A percentile compares a stretch with the other conserved stretches of the same genome.
These are phyloP conservation scores for Dolichallabes microphthalmus DNA, from an alignment of 2,113 vertebrate genomes.

Conservation along the genomic window DNA sequence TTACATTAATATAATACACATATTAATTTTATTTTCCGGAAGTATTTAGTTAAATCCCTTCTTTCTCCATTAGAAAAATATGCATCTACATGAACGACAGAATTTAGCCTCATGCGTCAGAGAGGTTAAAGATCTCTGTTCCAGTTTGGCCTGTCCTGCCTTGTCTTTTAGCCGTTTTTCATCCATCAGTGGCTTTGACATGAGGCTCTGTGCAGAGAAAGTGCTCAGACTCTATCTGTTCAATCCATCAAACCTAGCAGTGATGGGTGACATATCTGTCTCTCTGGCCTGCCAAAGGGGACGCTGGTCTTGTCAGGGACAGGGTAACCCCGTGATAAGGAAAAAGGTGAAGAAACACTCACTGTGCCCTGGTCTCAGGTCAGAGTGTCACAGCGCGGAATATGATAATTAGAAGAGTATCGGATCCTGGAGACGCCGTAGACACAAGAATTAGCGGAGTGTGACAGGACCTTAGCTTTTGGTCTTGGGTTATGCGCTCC, in stretches of 20 bases:
- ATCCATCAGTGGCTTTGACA: slow-evolving; percentile 65
- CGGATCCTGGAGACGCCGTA: background rate
- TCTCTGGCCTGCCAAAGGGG: slow-evolving; percentile 29
- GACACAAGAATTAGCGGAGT: slow-evolving; percentile 8
- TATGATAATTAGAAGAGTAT: background rate
- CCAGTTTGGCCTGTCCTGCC: slow-evolving; percentile 40
- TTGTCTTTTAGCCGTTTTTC: slow-evolving; percentile 57
- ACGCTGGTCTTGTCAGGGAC: slow-evolving; percentile 32
- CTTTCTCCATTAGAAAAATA: slow-evolving; percentile 13
- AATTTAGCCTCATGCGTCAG: slow-evolving; percentile 50
- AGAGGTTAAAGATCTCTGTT: slow-evolving; percentile 58
- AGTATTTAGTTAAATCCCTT: background rate
- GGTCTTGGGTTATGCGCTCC: background rate
- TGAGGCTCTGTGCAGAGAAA: slow-evolving; percentile 61
- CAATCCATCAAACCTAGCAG: slow-evolving; percentile 36
- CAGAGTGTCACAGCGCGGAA: background rate
- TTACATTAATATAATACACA: background rate
- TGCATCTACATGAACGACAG: slow-evolving; percentile 36
- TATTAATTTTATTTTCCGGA: background rate
- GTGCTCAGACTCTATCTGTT: slow-evolving; percentile 55
- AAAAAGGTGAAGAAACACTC: background rate
- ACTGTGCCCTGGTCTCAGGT: slow-evolving; percentile 20
- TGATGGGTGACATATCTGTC: slow-evolving; percentile 4
- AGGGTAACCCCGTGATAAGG: slow-evolving; percentile 14
- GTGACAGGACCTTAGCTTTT: slow-evolving; percentile 9